A percentile compares a stretch with the other conserved stretches of the same genome.
Conservation (phyloP, 2,888 invertebrate species). For the Sarcophaga subvicina region DNA sequence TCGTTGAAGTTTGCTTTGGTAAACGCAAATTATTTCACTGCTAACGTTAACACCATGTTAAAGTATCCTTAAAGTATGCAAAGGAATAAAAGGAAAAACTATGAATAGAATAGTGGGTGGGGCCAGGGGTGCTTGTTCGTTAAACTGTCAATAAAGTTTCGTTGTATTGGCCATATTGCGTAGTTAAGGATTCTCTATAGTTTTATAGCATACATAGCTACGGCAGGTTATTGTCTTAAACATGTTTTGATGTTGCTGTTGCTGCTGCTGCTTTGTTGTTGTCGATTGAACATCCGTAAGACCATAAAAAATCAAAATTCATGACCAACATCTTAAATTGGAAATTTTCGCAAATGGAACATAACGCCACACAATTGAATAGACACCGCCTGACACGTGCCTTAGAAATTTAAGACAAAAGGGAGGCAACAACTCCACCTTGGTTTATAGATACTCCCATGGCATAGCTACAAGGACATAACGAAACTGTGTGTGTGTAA, state of each 20-base stretch:
- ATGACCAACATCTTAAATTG: conserved; percentile 48
- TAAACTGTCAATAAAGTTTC: conserved; percentile 61
- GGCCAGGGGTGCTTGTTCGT: neutral
- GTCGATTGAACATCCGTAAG: neutral
- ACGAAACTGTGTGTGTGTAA: too few species aligned
- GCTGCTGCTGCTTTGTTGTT: neutral
- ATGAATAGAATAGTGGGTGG: neutral
- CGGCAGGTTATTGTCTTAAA: neutral
- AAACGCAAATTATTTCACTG: conserved; percentile 7
- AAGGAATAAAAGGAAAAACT: neutral
- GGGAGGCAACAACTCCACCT: neutral
- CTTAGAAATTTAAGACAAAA: neutral
- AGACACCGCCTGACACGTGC: conserved; percentile 24
- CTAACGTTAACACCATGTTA: conserved; percentile 19
- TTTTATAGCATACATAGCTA: conserved; percentile 6
- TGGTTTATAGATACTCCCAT: too few species aligned
- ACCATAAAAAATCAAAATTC: conserved; percentile 46
- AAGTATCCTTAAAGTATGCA: neutral
- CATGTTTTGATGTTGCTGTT: neutral
- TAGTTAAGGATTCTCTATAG: neutral
- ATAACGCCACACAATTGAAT: conserved; percentile 19
- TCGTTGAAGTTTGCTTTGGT: neutral
- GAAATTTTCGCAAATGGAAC: neutral
- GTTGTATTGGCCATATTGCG: conserved; percentile 45
- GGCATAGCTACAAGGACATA: too few species aligned